Conservation (phyloP, 2,888 invertebrate genomes). For the Lasioglossum malachurum region DNA sequence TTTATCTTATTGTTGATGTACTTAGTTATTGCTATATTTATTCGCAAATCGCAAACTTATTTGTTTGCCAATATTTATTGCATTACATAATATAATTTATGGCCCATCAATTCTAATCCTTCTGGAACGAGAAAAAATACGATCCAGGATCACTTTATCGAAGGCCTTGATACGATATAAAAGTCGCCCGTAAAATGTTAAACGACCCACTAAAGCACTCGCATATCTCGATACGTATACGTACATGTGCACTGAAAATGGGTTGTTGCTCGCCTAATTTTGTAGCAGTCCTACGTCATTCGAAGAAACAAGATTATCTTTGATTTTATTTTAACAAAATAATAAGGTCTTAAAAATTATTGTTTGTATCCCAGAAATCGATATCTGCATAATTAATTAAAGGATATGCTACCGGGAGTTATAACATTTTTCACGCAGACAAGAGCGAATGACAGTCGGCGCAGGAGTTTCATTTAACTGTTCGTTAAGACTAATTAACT, state of each 20-base stretch:
- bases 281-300: background rate
- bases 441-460: background rate
- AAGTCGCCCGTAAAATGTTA: slow-evolving; percentile 20
- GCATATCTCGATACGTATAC: background rate
- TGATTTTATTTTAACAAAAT: no score
- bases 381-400: no score
- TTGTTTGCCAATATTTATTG: background rate
- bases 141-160: slow-evolving; percentile 5
- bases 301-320: no score
- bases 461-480: background rate
- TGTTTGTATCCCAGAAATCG: no score
- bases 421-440: no score
- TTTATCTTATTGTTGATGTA: background rate
- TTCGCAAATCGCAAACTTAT: background rate
- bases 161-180: slow-evolving; percentile 8
- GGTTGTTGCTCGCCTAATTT: background rate
- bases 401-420: no score
- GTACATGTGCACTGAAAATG: background rate
- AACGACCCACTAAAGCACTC: slow-evolving; percentile 17
- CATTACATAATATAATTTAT: background rate
- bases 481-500: slow-evolving; percentile 20
- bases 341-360: no score
- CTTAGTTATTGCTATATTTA: no score
- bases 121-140: slow-evolving; percentile 1
- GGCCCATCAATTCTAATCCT: slow-evolving; percentile 20